Percentiles rank a stretch among this genome's conserved stretches.
Conservation (phyloP, 2,888 invertebrate species). For the Zygaena filipendulae region DNA sequence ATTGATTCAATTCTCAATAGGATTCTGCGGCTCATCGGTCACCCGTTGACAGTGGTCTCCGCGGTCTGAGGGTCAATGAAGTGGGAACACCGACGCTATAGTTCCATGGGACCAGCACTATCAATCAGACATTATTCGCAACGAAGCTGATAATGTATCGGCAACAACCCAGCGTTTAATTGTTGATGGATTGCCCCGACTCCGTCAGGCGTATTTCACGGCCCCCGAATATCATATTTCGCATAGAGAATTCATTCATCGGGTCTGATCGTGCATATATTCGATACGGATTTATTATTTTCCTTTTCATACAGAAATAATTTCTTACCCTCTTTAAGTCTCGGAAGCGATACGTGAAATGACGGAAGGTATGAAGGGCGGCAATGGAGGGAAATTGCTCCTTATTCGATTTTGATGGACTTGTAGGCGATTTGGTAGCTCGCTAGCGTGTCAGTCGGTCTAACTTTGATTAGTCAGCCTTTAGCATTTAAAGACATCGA, state of each 20-base stretch:
- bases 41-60: constrained; percentile 40
- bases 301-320: constrained; percentile 42
- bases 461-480: too few species aligned
- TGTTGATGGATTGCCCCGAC: constrained; percentile 53
- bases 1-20: too few species aligned
- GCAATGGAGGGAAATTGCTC: constrained; percentile 65
- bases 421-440: constrained; percentile 55
- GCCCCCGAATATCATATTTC: constrained; percentile 35
- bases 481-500: too few species aligned
- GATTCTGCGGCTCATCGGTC: too few species aligned
- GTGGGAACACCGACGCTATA: constrained; percentile 29
- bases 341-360: constrained; percentile 66
- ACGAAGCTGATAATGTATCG: constrained; percentile 54
- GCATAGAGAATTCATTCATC: constrained; percentile 36
- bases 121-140: constrained; percentile 54
- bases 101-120: constrained; percentile 42
- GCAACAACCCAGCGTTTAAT: constrained; percentile 58
- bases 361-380: constrained; percentile 64
- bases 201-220: constrained; percentile 40
- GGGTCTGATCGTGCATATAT: constrained; percentile 49
- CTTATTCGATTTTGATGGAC: constrained; percentile 68
- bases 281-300: constrained; percentile 65
- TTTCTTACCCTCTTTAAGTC: constrained; percentile 54
- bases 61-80: constrained; percentile 32
- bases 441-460: constrained; percentile 40